phyloP scores from a whole-genome alignment of 2,113 vertebrate species.

The Bubo bubo region DNA sequence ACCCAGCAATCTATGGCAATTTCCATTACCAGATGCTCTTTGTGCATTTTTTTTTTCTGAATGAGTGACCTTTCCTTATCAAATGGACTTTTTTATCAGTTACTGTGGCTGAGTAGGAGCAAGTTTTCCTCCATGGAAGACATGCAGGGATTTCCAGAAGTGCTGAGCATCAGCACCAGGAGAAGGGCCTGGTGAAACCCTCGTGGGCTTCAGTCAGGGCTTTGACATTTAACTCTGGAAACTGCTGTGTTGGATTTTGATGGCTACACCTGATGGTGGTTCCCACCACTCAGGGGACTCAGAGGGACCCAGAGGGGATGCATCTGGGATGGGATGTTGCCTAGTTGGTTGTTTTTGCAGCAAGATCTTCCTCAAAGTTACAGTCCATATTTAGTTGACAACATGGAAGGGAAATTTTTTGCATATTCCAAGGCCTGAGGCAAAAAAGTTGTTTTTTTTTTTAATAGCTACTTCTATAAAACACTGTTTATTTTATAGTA shows the following conservation, averaged over 20 bases:
- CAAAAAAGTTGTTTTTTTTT: neutral
- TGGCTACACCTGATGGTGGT: neutral
- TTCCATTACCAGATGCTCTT: neutral
- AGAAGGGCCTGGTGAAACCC: neutral
- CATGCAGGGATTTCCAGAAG: neutral
- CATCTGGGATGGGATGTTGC: neutral
- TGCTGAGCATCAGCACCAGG: neutral
- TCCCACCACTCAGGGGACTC: neutral
- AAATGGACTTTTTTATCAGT: neutral
- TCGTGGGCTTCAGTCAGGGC: fast-evolving
- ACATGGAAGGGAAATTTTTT: neutral
- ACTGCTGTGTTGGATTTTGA: neutral
- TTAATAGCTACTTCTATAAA: neutral
- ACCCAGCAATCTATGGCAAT: too few species aligned
- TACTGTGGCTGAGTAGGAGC: neutral
- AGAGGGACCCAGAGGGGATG: neutral
- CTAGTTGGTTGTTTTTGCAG: neutral
- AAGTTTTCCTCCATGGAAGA: neutral
- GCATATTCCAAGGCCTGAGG: neutral
- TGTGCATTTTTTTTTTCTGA: neutral
- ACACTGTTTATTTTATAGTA: neutral
- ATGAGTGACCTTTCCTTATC: neutral
- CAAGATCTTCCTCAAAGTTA: neutral
- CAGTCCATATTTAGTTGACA: neutral
- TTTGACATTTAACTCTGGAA: neutral